Evolutionary conservation across 2,888 invertebrate genomes (phyloP).

Genomic region (Cerceris rybyensis): DNA sequence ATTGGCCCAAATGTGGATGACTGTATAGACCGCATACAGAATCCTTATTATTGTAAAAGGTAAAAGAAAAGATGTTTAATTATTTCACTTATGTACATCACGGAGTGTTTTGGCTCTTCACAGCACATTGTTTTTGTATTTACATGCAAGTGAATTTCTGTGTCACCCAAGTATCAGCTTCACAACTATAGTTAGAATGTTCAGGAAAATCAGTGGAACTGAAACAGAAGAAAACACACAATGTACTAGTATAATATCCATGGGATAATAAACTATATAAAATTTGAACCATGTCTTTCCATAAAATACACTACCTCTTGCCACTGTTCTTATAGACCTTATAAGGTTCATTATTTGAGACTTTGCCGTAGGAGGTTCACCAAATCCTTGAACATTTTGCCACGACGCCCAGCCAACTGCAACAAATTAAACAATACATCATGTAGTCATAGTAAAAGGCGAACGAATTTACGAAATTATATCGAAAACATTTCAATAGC

Average conservation of each 20-base stretch:
- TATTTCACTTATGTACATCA: constrained; percentile 39
- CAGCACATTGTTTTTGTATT: constrained; percentile 38
- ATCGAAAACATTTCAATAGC: too few relatives aligned
- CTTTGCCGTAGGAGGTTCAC: constrained; percentile 92
- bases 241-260: not conserved
- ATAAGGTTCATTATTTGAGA: constrained; percentile 95
- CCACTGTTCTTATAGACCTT: constrained; percentile 97
- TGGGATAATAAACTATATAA: too few relatives aligned
- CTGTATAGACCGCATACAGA: not conserved
- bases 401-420: constrained; percentile 95
- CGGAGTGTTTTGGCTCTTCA: constrained; percentile 36
- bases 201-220: constrained; percentile 97
- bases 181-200: constrained; percentile 92
- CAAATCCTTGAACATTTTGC: constrained; percentile 91
- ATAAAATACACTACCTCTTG: constrained; percentile 91
- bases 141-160: not conserved
- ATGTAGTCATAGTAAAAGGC: too few relatives aligned
- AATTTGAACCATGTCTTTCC: not conserved
- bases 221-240: constrained; percentile 82
- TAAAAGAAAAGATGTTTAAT: constrained; percentile 55
- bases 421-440: constrained; percentile 13
- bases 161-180: constrained; percentile 93
- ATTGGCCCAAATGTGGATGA: too few relatives aligned
- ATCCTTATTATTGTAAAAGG: constrained; percentile 22
- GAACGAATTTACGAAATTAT: too few relatives aligned